A percentile compares a stretch with the other conserved stretches of the same genome.
These are phyloP conservation scores for Mesorhabditis spiculigera DNA, from an alignment of 2,888 invertebrate species.

Conservation along the genomic window DNA sequence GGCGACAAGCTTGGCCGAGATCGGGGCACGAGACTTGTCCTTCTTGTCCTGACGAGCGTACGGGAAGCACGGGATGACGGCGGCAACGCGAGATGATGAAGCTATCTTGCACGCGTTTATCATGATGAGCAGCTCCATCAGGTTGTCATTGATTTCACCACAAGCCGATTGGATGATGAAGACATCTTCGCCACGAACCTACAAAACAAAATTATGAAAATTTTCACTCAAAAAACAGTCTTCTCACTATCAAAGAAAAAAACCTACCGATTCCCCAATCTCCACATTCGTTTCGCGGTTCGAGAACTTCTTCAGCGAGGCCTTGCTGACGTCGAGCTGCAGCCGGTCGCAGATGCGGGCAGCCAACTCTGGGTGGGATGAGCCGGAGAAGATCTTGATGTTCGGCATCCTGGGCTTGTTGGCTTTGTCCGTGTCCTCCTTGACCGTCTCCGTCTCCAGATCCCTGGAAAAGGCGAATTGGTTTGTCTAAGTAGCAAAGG, in stretches of 20 bases:
- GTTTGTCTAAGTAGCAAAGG: too few species aligned
- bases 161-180: constrained; percentile 92
- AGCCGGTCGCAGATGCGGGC: constrained; percentile 94
- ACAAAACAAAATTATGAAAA: too few species aligned
- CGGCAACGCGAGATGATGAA: constrained; percentile 85
- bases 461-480: too few species aligned
- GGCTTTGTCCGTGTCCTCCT: too few species aligned
- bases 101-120: constrained; percentile 87
- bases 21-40: constrained; percentile 85
- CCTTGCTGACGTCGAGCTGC: constrained; percentile 94
- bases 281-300: constrained; percentile 76
- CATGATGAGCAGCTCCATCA: constrained; percentile 85
- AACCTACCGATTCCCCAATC: constrained; percentile 81
- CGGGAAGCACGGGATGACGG: constrained; percentile 91
- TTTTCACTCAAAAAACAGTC: too few species aligned
- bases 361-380: constrained; percentile 93
- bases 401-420: constrained; percentile 82
- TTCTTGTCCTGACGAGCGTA: constrained; percentile 94
- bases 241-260: too few species aligned
- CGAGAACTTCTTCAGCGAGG: constrained; percentile 98
- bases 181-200: constrained; percentile 81
- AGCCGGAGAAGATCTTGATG: constrained; percentile 97
- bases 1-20: constrained; percentile 88
- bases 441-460: too few species aligned
- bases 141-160: constrained; percentile 73